Base-by-base conservation (phyloP, 2,113 vertebrate species). In the Oostethus manadensis region DNA sequence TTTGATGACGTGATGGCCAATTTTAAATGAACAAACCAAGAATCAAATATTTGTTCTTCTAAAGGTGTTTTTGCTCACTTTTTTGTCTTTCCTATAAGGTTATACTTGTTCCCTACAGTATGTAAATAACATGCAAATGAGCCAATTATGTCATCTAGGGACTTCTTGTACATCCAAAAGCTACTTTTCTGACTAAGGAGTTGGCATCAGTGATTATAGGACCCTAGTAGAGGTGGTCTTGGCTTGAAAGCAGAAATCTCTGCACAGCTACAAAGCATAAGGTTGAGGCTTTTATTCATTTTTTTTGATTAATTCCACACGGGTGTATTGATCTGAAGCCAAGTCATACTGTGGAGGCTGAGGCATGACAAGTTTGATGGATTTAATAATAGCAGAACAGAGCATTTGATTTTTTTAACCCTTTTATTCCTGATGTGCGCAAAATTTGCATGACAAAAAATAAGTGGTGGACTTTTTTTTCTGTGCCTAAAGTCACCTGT, bases 401-500 rank as follows among this genome's bases (percentile, higher is more conserved):
- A 50, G 10, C 53, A 29, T 40, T 7, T 35, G 35, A 40, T 40
- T 38, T n/a, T 54, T 3, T 51, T 23, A n/a, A 45, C 23, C 23
- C 2, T n/a, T 26, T 26, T 26, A 35, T 29, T 35, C 6, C 18
- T 65, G 42, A 48, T 54, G 68, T 38, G 44, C 40, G 60, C n/a
- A 10, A 8, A 51, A 53, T 49, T 18, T 49, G 50, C 18, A 58
- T 23, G 23, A 26, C 23, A 54, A 44, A 51, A n/a, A 11, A 33
- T 13, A 35, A 33, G 44, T 42, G 7, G 38, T 48, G 23, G 22
- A 10, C 35, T 47, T 58, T 48, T 48, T 51, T 15, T 43, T 14
- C 58, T 45, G 9, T 70, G 10, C 35, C 48, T 46, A 2, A 47
- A 33, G 74, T n/a, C 29, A 57, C 74, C 89, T 80, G 48, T 54